Evolutionary conservation across 2,113 vertebrate species (phyloP), one percentile per base, ranked within the genome.

Genomic region (Apodemus speciosus): DNA sequence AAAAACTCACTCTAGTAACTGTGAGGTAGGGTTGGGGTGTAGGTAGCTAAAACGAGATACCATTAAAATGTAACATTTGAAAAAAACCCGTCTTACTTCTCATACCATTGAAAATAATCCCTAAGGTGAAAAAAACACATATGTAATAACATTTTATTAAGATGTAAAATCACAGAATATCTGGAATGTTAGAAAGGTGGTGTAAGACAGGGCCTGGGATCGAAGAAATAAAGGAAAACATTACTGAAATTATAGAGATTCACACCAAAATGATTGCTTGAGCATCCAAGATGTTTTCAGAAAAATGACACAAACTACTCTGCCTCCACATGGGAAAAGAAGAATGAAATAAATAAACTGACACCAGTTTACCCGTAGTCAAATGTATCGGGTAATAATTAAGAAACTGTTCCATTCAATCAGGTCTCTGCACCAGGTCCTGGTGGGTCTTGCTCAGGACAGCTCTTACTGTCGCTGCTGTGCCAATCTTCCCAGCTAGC

Each of bases 261-360:
- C 40, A 58, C 58, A 40, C 8, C 23, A 91, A 87, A 40, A 15
- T n/a, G 49, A 85, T 11, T 2, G 15, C 27, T 85, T 69, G 7
- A 20, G 38, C 18, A 43, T 35, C 11, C 3, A 62, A 85, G 40
- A 62, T 1, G 9, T 69, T 73, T 85, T 80, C n/a, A 92, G 40
- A 93, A 51, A 84, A 62, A 62, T 53, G 43, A 43, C 30, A 73
- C 15, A 9, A 83, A n/a, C 75, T 79, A 64, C 16, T 91, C 87
- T 77, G 35, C 35, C 35, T 94, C 62, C n/a, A 38, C 16, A 68
- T 56, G 0, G 62, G 89, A 46, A 9, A 3, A 91, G 14, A 88
- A 71, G 38, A 88, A 20, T 4, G 85, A 69, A 91, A 81, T 49
- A 64, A 71, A 76, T 18, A 30, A 32, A 46, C 11, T 88, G 49